phyloP scores from a whole-genome alignment of 1,140 invertebrate species.

The Rhynchophorus ferrugineus region DNA sequence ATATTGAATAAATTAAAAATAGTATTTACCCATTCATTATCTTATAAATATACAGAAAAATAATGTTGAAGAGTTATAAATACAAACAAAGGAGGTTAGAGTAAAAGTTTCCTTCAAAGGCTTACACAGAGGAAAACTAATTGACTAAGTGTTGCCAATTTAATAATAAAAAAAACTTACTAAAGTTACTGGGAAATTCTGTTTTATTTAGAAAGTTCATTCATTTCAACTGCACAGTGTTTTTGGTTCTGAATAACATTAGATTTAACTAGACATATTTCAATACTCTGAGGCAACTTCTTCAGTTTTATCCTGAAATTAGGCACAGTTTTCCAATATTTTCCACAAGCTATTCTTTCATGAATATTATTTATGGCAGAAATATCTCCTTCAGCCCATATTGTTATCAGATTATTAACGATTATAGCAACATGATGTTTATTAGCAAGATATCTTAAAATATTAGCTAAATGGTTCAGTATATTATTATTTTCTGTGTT shows the following conservation, averaged over 20 bases:
- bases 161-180: too few relatives aligned
- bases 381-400: slow-evolving; percentile 46
- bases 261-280: neutral
- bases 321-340: slow-evolving; percentile 47
- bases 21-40: too few relatives aligned
- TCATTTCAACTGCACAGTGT: neutral
- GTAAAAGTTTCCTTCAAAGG: too few relatives aligned
- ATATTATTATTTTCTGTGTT: slow-evolving; percentile 34
- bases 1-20: too few relatives aligned
- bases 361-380: slow-evolving; percentile 25
- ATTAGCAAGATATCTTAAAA: slow-evolving; percentile 46
- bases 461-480: slow-evolving; percentile 50
- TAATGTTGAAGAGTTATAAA: too few relatives aligned
- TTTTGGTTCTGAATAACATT: slow-evolving; percentile 4
- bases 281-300: neutral
- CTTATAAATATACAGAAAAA: too few relatives aligned
- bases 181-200: too few relatives aligned
- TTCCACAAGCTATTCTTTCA: slow-evolving; percentile 35
- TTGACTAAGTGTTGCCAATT: too few relatives aligned
- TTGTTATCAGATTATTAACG: slow-evolving; percentile 51
- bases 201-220: too few relatives aligned
- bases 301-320: slow-evolving; percentile 32
- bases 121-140: too few relatives aligned
- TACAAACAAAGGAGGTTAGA: too few relatives aligned
- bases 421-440: slow-evolving; percentile 47